phyloP scores from a whole-genome alignment of 2,888 invertebrate species.

The Corbicula japonica region DNA sequence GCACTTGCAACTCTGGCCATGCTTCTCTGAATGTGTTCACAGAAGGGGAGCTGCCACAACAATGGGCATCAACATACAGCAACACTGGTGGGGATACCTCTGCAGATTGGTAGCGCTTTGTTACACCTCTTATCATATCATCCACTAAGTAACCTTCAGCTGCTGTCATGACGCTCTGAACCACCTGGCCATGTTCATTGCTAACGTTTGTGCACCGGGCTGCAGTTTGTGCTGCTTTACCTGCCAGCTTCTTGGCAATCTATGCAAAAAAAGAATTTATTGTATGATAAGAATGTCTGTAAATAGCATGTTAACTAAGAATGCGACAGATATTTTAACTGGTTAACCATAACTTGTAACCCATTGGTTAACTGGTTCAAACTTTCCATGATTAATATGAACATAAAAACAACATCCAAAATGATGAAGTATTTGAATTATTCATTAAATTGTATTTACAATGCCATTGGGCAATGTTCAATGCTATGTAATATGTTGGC shows the following conservation, averaged over 20 bases:
- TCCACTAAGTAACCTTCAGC: conserved; percentile 54
- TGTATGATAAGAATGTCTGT: too few species aligned
- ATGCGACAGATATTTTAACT: too few species aligned
- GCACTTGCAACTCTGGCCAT: conserved; percentile 35
- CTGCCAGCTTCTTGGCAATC: conserved; percentile 61
- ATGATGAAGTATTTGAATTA: too few species aligned
- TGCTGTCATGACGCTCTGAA: conserved; percentile 61
- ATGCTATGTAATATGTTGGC: too few species aligned
- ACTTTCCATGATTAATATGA: too few species aligned
- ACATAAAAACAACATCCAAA: too few species aligned
- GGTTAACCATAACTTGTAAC: too few species aligned
- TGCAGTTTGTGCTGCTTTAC: conserved; percentile 50
- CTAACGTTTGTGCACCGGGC: conserved; percentile 67
- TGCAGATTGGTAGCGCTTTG: conserved; percentile 55
- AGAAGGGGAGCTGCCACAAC: conserved; percentile 49
- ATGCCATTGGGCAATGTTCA: too few species aligned
- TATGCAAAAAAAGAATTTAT: too few species aligned
- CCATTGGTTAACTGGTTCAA: too few species aligned
- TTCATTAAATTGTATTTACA: too few species aligned
- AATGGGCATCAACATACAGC: conserved; percentile 67
- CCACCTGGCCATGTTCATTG: conserved; percentile 70
- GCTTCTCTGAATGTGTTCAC: conserved; percentile 11
- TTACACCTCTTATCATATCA: conserved; percentile 49
- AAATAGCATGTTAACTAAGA: too few species aligned
- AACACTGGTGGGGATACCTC: conserved; percentile 54